These are phyloP conservation scores for Phasia obesa DNA, from an alignment of 2,888 invertebrate species.

Conservation along the genomic window DNA sequence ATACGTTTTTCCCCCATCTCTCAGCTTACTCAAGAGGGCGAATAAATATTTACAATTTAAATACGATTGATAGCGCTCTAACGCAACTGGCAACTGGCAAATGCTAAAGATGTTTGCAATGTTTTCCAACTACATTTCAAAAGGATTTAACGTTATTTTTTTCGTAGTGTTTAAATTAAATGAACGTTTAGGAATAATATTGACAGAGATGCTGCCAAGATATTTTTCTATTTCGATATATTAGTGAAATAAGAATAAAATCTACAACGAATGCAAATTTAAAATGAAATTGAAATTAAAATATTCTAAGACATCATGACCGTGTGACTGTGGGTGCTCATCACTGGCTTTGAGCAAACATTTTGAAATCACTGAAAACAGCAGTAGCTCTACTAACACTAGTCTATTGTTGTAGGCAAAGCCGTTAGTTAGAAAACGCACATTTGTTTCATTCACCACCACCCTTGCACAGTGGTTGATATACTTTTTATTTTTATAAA, in stretches of 20 bases:
- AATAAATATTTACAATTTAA: conserved; percentile 16
- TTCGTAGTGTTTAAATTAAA: not conserved
- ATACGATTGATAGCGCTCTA: not conserved
- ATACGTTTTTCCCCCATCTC: not conserved
- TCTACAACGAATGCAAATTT: not conserved
- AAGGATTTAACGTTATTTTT: not conserved
- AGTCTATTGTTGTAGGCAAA: conserved; percentile 1
- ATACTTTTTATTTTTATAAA: too few relatives aligned
- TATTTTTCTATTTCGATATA: not conserved
- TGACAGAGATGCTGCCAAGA: not conserved
- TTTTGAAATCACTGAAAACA: not conserved
- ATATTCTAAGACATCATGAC: not conserved
- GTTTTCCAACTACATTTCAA: conserved; percentile 5
- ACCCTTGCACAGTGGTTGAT: too few relatives aligned
- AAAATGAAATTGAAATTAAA: not conserved
- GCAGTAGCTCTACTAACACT: not conserved
- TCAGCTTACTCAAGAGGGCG: not conserved
- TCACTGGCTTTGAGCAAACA: not conserved
- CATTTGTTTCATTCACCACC: too few relatives aligned
- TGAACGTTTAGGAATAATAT: not conserved
- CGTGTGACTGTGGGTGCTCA: not conserved
- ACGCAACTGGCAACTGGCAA: conserved; percentile 28
- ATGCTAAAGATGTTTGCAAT: conserved; percentile 20
- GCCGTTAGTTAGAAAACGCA: not conserved
- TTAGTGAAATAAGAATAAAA: not conserved